Evolutionary conservation across 1,140 invertebrate species (phyloP).

Genomic region (Bombus waltoni): DNA sequence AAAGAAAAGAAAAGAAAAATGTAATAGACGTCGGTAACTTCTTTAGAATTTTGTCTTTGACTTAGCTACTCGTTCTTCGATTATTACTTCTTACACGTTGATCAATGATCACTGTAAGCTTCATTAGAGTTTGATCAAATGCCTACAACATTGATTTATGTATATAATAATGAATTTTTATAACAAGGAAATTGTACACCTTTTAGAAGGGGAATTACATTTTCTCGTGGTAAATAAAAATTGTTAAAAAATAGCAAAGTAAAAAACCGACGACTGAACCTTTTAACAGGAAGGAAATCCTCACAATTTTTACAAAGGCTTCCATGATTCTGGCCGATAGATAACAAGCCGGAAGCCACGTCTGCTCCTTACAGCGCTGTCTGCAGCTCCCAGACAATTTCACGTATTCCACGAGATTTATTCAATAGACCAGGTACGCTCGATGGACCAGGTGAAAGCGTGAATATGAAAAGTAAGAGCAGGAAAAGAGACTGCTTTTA

Average conservation of each 20-base stretch:
- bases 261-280: background rate
- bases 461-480: conserved; percentile 44
- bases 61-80: too few relatives aligned
- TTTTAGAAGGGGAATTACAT: background rate
- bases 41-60: background rate
- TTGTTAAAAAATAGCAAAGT: background rate
- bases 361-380: background rate
- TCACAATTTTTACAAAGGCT: conserved; percentile 11
- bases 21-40: background rate
- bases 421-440: conserved; percentile 25
- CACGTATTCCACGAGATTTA: conserved; percentile 47
- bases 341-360: conserved; percentile 20
- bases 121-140: background rate
- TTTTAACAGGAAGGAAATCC: background rate
- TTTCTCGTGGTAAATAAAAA: background rate
- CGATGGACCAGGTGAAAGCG: conserved; percentile 35
- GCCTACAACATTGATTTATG: background rate
- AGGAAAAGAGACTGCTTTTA: conserved; percentile 34
- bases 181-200: background rate
- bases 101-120: background rate
- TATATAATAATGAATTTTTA: background rate
- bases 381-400: conserved; percentile 26
- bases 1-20: background rate
- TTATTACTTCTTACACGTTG: background rate
- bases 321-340: background rate